Evolutionary conservation across 2,888 invertebrate species (phyloP).

Genomic region (Mythimna lalbum): DNA sequence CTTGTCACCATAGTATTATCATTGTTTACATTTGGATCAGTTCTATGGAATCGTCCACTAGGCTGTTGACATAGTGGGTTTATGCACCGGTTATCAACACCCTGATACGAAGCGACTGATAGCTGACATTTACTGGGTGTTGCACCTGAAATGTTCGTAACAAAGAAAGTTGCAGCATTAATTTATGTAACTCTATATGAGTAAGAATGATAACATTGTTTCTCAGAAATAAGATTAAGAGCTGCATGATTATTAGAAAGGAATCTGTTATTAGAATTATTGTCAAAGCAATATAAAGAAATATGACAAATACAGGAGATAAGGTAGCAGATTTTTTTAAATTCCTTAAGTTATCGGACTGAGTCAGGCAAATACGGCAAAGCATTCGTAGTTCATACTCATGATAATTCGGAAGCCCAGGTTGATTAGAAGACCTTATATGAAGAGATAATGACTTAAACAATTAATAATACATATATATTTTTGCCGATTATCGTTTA

Average conservation of each 20-base stretch:
- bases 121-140: slow-evolving; percentile 55
- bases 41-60: slow-evolving; percentile 68
- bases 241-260: neutral
- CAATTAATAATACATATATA: slow-evolving; percentile 7
- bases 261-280: slow-evolving; percentile 11
- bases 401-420: neutral
- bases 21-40: slow-evolving; percentile 65
- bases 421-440: neutral
- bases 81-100: slow-evolving; percentile 59
- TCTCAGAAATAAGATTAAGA: neutral
- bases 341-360: neutral
- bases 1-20: slow-evolving; percentile 59
- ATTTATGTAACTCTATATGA: slow-evolving; percentile 14
- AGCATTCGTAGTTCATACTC: neutral
- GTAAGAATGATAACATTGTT: slow-evolving; percentile 39
- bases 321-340: neutral
- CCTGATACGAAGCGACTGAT: slow-evolving; percentile 54
- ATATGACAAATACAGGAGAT: slow-evolving; percentile 13
- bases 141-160: slow-evolving; percentile 55
- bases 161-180: slow-evolving; percentile 51
- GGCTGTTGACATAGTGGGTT: slow-evolving; percentile 63
- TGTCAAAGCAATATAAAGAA: neutral
- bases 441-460: neutral
- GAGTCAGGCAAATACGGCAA: neutral
- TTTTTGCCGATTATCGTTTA: neutral